phyloP scores from a whole-genome alignment of 2,113 vertebrate species.

The Holacanthus passer region DNA sequence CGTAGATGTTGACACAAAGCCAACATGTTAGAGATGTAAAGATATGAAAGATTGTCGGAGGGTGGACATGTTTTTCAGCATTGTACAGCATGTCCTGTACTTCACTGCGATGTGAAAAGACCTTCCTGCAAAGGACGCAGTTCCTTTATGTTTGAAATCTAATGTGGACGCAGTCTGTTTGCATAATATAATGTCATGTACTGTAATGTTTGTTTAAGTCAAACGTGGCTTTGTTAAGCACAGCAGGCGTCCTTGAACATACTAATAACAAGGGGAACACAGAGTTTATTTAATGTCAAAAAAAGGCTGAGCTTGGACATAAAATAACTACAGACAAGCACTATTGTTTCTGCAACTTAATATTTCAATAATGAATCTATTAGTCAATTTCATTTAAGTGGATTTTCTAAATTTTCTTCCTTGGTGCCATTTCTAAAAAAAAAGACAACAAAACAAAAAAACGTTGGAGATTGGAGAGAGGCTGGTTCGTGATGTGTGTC shows the following conservation, averaged over 20 bases:
- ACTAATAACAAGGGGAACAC: too few relatives aligned
- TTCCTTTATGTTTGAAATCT: background rate
- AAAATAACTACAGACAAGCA: background rate
- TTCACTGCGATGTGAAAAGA: background rate
- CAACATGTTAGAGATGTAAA: background rate
- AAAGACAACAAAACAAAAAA: too few relatives aligned
- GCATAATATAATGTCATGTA: background rate
- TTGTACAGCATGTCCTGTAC: constrained; percentile 22
- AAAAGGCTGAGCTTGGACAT: too few relatives aligned
- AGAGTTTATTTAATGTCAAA: background rate
- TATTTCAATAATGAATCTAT: too few relatives aligned
- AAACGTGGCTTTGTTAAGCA: background rate
- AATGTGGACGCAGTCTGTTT: background rate
- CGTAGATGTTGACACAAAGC: background rate
- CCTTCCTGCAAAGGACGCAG: background rate
- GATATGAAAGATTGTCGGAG: background rate
- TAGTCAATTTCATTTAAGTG: too few relatives aligned
- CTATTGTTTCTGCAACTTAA: background rate
- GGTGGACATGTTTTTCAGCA: background rate
- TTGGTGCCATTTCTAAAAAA: too few relatives aligned
- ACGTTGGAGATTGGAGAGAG: too few relatives aligned
- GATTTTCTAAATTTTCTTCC: too few relatives aligned
- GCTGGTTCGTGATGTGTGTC: too few relatives aligned
- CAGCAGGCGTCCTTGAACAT: background rate
- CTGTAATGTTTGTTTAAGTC: background rate